These are phyloP conservation scores for Athrips mouffetella DNA, from an alignment of 2,888 invertebrate genomes.

Conservation along the genomic window DNA sequence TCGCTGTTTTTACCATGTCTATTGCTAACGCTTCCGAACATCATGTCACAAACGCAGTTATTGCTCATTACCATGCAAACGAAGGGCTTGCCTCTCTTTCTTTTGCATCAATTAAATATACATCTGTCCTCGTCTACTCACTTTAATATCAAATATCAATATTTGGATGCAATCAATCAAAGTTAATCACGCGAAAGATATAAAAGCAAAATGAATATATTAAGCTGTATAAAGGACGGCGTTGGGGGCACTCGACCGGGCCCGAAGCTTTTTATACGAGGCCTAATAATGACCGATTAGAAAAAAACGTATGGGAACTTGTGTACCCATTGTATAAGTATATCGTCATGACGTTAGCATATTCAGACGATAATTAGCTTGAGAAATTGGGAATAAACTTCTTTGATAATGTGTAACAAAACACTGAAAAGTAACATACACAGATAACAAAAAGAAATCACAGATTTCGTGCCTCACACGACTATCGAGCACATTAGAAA, in stretches of 20 bases:
- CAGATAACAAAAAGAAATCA: background rate
- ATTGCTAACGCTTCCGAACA: slow-evolving; percentile 39
- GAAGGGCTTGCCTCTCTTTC: slow-evolving; percentile 34
- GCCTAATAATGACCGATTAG: slow-evolving; percentile 68
- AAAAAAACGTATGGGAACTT: slow-evolving; percentile 58
- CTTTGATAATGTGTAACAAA: background rate
- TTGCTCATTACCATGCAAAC: slow-evolving; percentile 49
- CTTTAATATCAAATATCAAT: slow-evolving; percentile 71
- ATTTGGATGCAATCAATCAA: slow-evolving; percentile 77
- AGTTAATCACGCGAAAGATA: slow-evolving; percentile 77
- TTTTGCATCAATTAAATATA: slow-evolving; percentile 26
- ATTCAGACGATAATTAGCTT: slow-evolving; percentile 62
- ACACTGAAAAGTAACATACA: background rate
- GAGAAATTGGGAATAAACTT: slow-evolving; percentile 34
- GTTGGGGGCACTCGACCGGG: slow-evolving; percentile 56
- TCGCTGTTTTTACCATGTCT: slow-evolving; percentile 22
- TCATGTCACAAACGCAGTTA: slow-evolving; percentile 39
- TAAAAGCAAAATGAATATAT: slow-evolving; percentile 75
- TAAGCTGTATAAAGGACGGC: slow-evolving; percentile 58
- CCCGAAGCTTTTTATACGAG: slow-evolving; percentile 51
- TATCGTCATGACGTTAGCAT: slow-evolving; percentile 67
- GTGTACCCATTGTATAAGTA: slow-evolving; percentile 55
- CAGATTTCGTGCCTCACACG: too few species aligned
- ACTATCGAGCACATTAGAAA: too few species aligned
- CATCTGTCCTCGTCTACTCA: slow-evolving; percentile 30